Base-by-base conservation (phyloP, 2,888 invertebrate species). In the Callyntrura guangdongensis region DNA sequence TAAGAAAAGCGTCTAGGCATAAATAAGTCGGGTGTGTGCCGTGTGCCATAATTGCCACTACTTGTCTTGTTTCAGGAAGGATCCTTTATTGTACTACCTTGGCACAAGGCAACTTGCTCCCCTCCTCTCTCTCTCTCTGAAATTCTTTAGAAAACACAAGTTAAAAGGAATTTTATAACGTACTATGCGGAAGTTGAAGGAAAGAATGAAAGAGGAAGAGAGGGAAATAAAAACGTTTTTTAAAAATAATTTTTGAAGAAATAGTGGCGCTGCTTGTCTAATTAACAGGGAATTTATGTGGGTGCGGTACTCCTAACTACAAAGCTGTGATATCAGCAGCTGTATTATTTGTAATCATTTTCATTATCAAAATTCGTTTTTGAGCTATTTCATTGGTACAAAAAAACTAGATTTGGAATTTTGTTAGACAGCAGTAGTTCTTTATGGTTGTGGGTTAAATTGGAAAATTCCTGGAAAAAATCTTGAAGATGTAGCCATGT, bases 261-360 rank as follows among this genome's bases (percentile, higher is more conserved):
- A 8, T 47, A 47, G 17, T 47, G 45, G 47, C 47, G 20, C 72
- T 17, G 11, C 53, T 53, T 84, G 84, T 84, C 84, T 84, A 84
- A 84, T 84, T 84, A 82, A 72, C 69, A 69, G 49, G 8, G 56
- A 56, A 84, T 84, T 84, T 84, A 84, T 84, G 67, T 84, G 84
- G 84, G 84, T 69, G 84, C 72, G 72, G 72, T 72, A 47, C 72
- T 36, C 2, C 2, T 36, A 36, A 4, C 36, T 36, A 36, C 36
- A 36, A 36, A 36, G 36, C 36, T 6, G 36, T 36, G 36, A 36
- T 36, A 36, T 36, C 36, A 36, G 36, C 36, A 2, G 36, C 36
- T 36, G 36, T 36, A 36, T 36, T 4, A 36, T 4, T 36, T 12
- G 36, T 36, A 36, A 27, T 36, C 27, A 8, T 20, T 67, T 25